A percentile compares a stretch with the other conserved stretches of the same genome.
Evolutionary conservation across 2,888 invertebrate genomes (phyloP).

Genomic region (Diloba caeruleocephala): DNA sequence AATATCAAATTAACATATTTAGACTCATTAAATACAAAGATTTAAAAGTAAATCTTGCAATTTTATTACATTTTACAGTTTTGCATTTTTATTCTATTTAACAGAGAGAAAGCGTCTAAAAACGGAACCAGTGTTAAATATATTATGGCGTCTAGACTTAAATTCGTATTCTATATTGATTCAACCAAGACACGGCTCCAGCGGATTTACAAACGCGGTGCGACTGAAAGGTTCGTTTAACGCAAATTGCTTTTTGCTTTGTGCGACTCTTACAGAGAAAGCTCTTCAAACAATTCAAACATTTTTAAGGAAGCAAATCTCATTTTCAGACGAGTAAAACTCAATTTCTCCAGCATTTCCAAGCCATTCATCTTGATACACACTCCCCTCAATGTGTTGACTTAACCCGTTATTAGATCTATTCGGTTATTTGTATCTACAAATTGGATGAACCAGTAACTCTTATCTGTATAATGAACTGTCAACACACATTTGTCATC

Average conservation of each 20-base stretch:
- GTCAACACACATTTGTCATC: slow-evolving; percentile 24
- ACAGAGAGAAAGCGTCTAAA: slow-evolving; percentile 40
- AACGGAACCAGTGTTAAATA: slow-evolving; percentile 36
- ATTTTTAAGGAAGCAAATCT: too few species aligned
- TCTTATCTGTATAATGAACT: slow-evolving; percentile 22
- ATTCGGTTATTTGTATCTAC: slow-evolving; percentile 7
- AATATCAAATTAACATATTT: neutral
- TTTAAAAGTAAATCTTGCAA: slow-evolving; percentile 5
- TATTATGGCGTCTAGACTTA: slow-evolving; percentile 47
- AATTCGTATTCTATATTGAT: slow-evolving; percentile 45
- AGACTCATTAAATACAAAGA: neutral
- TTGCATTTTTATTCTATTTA: slow-evolving; percentile 21
- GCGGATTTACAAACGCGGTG: slow-evolving; percentile 6
- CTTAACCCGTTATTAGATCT: slow-evolving; percentile 8
- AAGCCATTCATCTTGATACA: too few species aligned
- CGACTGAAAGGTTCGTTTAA: slow-evolving; percentile 13
- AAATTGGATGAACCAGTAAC: slow-evolving; percentile 16
- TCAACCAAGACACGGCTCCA: slow-evolving; percentile 21
- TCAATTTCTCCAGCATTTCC: too few species aligned
- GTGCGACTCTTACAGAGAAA: slow-evolving; percentile 16
- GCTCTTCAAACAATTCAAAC: neutral
- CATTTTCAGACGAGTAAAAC: too few species aligned
- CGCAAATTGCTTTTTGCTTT: slow-evolving; percentile 35
- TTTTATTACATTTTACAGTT: slow-evolving; percentile 4
- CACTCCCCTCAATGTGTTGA: slow-evolving; percentile 2